Evolutionary conservation across 1,140 invertebrate genomes (phyloP), one percentile per base, ranked within the genome.

Genomic region (Cydia fagiglandana): DNA sequence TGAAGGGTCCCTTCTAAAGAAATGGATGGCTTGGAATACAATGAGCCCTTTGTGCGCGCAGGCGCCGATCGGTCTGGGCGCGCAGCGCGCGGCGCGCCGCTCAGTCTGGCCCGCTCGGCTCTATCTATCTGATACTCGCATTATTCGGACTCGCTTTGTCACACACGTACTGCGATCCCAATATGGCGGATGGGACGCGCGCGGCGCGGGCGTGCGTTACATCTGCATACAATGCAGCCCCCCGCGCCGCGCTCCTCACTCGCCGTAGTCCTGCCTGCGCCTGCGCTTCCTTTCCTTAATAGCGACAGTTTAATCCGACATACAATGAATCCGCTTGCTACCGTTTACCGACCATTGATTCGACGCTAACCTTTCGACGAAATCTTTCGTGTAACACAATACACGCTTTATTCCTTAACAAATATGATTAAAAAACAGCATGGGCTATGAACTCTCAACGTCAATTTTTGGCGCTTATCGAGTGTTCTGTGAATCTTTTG

Each of bases 21-120:
- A 86, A 81, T 78, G 82, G 85, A 73, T 86, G 85, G 84, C 83
- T 83, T 75, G 80, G 84, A 88, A 86, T 80, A 92, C 91, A 92
- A 92, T 91, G 86, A 83, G 84, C 84, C 86, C 87, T 91, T 92
- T 91, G 89, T 91, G 84, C 79, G 83, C 84, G 83, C 86, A 88
- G 90, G 91, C 91, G 91, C 91, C 90, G 91, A 90, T 86, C 86
- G 86, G 91, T 91, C 90, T 92, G 88, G 86, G 84, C 78, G 86
- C 83, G 75, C 78, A 82, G 78, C 82, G 79, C 84, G 82, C 77
- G 83, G 79, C 84, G 80, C 80, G 85, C 82, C 81, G 77, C 77
- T 61, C 20, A 68, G 79, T 78, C 77, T 78, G 61, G 78, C 73
- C 50, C 73, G 77, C 78, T 77, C 74, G 47, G 45, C 47, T 53